Conservation (phyloP, 23 tunicate genomes). For the Pegea sp. region DNA sequence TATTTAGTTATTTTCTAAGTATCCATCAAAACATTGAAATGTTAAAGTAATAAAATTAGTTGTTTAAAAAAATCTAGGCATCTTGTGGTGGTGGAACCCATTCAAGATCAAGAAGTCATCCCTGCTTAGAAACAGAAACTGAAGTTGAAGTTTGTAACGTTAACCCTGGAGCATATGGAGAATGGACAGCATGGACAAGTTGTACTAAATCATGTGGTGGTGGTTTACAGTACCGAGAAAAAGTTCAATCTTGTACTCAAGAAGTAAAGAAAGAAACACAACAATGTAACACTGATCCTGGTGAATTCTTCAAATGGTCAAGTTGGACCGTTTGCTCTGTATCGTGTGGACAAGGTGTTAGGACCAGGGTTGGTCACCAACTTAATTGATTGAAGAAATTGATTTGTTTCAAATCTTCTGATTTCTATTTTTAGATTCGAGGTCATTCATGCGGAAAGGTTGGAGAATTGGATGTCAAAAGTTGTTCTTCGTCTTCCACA, state of each 20-base stretch:
- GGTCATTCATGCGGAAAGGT: no score
- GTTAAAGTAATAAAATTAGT: no score
- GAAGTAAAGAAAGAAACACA: conserved; percentile 33
- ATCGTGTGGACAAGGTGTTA: conserved; percentile 50
- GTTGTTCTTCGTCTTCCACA: no score
- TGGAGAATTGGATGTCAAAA: no score
- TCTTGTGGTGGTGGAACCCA: conserved; percentile 66
- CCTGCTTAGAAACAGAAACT: conserved; percentile 22
- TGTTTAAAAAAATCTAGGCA: no score
- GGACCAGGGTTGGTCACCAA: no score
- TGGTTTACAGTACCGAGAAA: conserved; percentile 26
- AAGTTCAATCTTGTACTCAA: neutral
- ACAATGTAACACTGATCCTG: conserved; percentile 33
- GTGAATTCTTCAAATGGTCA: conserved; percentile 24
- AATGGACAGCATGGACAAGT: conserved; percentile 68
- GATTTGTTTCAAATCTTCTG: no score
- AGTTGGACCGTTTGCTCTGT: conserved; percentile 41
- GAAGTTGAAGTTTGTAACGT: conserved; percentile 15
- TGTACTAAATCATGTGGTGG: conserved; percentile 67
- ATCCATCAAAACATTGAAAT: no score
- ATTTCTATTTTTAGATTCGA: no score
- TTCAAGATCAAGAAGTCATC: conserved; percentile 32
- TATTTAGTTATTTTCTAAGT: no score
- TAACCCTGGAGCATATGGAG: conserved; percentile 6
- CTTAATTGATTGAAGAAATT: no score